phyloP scores from a whole-genome alignment of 2,797 vertebrate genomes.

The Serranus cabrilla region DNA sequence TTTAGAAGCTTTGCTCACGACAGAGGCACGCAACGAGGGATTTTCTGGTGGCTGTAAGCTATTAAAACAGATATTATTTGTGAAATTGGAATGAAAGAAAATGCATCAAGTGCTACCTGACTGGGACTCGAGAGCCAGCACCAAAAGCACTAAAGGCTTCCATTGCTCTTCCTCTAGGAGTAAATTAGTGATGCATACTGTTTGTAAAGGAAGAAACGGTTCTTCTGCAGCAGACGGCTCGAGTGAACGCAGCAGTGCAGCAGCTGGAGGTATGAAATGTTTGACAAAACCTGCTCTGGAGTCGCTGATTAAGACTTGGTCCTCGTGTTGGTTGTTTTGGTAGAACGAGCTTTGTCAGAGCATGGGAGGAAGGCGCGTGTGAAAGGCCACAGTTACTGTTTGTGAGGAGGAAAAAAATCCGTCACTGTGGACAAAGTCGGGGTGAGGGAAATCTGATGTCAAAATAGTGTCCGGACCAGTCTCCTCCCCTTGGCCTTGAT shows the following conservation, averaged over 20 bases:
- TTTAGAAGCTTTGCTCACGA: conserved; percentile 28
- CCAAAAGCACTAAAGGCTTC: conserved; percentile 45
- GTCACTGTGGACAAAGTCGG: conserved; percentile 8
- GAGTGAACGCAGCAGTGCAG: conserved; percentile 21
- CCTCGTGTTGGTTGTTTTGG: conserved; percentile 45
- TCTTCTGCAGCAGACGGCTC: conserved; percentile 46
- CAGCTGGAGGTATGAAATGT: conserved; percentile 40
- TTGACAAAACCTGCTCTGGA: conserved; percentile 6
- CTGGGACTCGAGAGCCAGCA: conserved; percentile 54
- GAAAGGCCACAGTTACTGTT: conserved; percentile 58
- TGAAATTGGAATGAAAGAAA: conserved; percentile 37
- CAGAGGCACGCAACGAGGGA: conserved; percentile 42
- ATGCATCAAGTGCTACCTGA: conserved; percentile 52
- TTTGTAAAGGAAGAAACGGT: conserved; percentile 17
- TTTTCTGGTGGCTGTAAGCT: conserved; percentile 21
- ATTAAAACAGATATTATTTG: conserved; percentile 30
- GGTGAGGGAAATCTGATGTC: conserved; percentile 47
- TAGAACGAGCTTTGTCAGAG: conserved; percentile 41
- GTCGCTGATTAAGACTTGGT: conserved; percentile 21
- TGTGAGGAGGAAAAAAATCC: conserved; percentile 6
- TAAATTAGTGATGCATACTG: conserved; percentile 32
- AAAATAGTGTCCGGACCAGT: conserved; percentile 88
- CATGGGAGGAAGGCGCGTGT: conserved; percentile 46
- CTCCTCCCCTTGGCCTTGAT: conserved; percentile 92
- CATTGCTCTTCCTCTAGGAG: conserved; percentile 33